phyloP scores from a whole-genome alignment of 2,888 invertebrate genomes.

The Acrobasis suavella region DNA sequence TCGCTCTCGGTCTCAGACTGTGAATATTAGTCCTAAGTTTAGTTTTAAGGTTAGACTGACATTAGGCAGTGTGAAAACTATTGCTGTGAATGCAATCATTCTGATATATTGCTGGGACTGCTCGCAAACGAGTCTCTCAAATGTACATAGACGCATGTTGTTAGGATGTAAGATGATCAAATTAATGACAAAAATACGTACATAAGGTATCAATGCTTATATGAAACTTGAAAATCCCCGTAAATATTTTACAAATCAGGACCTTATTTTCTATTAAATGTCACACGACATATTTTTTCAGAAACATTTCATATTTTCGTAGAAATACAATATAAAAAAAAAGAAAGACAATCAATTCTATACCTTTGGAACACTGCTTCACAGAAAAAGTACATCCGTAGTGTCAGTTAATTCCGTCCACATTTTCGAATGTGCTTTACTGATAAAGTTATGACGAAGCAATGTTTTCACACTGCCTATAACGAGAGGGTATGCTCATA shows the following conservation, averaged over 20 bases:
- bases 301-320: conserved; percentile 5
- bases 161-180: conserved; percentile 4
- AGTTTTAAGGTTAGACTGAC: conserved; percentile 70
- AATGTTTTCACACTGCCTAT: conserved; percentile 66
- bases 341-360: background rate
- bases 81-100: conserved; percentile 34
- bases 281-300: background rate
- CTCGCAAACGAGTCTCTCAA: background rate
- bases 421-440: conserved; percentile 69
- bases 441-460: conserved; percentile 41
- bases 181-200: background rate
- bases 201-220: background rate
- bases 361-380: conserved; percentile 22
- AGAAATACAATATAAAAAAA: background rate
- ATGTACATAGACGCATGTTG: conserved; percentile 3
- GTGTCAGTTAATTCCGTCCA: conserved; percentile 74
- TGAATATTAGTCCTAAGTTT: conserved; percentile 68
- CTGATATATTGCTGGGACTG: background rate
- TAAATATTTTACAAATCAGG: background rate
- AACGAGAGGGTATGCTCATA: conserved; percentile 38
- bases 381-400: conserved; percentile 29
- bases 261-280: background rate
- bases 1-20: conserved; percentile 71
- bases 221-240: no score
- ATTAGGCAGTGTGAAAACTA: conserved; percentile 65